These are phyloP conservation scores for Orbicella faveolata DNA, from an alignment of 64 coral and sea anemone species.

Conservation along the genomic window DNA sequence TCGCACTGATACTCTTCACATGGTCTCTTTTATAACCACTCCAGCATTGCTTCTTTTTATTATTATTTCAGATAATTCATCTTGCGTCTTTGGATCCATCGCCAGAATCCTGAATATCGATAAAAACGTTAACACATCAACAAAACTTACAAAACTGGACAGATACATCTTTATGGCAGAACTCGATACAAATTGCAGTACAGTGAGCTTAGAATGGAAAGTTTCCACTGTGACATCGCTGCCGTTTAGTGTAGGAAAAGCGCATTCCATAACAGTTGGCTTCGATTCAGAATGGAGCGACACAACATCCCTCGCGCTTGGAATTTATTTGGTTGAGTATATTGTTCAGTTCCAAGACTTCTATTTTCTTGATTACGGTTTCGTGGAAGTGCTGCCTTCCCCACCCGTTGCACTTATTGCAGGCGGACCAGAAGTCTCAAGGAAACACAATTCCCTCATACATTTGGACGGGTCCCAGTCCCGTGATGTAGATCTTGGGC, in stretches of 20 bases:
- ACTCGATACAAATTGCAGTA: not conserved
- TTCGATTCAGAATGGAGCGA: not conserved
- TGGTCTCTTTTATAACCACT: not conserved
- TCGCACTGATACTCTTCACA: too few relatives aligned
- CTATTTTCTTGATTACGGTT: conserved; percentile 6
- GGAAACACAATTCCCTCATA: not conserved
- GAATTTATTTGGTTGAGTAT: not conserved
- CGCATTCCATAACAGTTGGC: not conserved
- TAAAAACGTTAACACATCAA: not conserved
- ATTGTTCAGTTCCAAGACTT: not conserved
- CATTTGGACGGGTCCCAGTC: conserved; percentile 57
- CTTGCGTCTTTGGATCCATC: not conserved
- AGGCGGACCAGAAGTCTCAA: conserved; percentile 40
- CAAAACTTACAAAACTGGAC: not conserved
- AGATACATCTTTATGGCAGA: not conserved
- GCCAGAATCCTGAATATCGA: not conserved
- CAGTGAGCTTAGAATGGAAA: conserved; percentile 1
- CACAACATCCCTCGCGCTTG: not conserved
- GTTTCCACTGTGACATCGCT: not conserved
- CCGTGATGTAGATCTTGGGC: conserved; percentile 27
- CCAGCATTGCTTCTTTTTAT: not conserved
- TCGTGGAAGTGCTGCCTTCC: not conserved
- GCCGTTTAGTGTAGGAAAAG: not conserved
- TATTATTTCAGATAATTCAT: not conserved
- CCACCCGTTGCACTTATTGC: conserved; percentile 40